A percentile compares a stretch with the other conserved stretches of the same genome.
Conservation (phyloP, 2,797 vertebrate species). For the Dicrostonyx torquatus region DNA sequence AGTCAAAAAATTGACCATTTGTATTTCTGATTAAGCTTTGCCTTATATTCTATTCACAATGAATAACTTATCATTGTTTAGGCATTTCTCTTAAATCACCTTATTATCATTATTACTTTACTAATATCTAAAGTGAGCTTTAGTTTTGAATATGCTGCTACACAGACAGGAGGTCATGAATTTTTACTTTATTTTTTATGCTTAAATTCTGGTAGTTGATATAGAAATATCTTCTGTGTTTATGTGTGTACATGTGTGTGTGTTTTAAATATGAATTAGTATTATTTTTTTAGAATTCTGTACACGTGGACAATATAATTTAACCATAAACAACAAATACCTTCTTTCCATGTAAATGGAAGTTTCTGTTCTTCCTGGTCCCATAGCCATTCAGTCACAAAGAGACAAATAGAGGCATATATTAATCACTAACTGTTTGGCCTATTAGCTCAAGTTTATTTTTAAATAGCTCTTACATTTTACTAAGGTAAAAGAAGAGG, state of each 20-base stretch:
- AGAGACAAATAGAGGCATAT: no score
- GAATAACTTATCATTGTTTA: background rate
- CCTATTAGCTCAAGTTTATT: no score
- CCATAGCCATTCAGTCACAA: no score
- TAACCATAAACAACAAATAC: background rate
- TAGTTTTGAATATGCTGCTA: background rate
- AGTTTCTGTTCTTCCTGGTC: no score
- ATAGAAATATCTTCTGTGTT: background rate
- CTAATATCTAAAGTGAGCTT: background rate
- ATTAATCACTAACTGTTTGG: no score
- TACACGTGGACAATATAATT: background rate
- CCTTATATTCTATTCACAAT: background rate
- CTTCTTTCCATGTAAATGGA: no score
- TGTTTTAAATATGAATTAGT: background rate
- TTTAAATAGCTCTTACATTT: no score
- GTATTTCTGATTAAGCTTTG: background rate
- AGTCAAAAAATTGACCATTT: background rate
- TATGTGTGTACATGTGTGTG: background rate
- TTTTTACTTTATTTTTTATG: background rate
- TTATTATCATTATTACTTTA: background rate
- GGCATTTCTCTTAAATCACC: background rate
- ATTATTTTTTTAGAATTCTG: background rate
- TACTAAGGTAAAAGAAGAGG: background rate
- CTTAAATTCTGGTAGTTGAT: background rate
- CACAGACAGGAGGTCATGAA: background rate